Conservation (phyloP, 2,888 invertebrate genomes). For the Hypomecis punctinalis region DNA sequence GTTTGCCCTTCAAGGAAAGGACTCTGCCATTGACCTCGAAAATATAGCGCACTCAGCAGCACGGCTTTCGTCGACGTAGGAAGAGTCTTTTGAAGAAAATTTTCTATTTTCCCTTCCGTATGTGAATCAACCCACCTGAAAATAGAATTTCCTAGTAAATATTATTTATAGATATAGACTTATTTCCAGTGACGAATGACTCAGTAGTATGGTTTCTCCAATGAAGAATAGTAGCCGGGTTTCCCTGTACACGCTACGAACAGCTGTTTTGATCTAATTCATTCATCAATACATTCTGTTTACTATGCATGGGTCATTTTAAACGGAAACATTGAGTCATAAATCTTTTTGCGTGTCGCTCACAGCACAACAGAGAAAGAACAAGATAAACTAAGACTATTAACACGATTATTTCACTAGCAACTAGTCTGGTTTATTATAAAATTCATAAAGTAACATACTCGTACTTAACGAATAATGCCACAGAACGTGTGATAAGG, state of each 20-base stretch:
- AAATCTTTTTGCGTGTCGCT: too few species aligned
- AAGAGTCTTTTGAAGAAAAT: slow-evolving; percentile 83
- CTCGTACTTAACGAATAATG: too few species aligned
- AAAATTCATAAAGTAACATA: too few species aligned
- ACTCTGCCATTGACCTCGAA: slow-evolving; percentile 88
- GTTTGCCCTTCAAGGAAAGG: slow-evolving; percentile 86
- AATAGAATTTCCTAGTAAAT: slow-evolving; percentile 23
- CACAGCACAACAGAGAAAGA: too few species aligned
- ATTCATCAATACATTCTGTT: background rate
- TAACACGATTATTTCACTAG: too few species aligned
- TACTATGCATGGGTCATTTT: background rate
- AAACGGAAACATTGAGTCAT: too few species aligned
- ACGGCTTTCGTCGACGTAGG: slow-evolving; percentile 84
- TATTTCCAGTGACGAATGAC: background rate
- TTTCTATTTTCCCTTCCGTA: slow-evolving; percentile 86
- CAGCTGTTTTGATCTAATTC: background rate
- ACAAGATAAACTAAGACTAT: too few species aligned
- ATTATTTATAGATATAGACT: background rate
- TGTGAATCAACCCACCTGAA: slow-evolving; percentile 86
- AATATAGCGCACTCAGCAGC: slow-evolving; percentile 89
- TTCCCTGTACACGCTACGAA: background rate
- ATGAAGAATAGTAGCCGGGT: background rate
- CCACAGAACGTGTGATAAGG: too few species aligned
- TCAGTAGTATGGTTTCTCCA: background rate
- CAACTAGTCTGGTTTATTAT: too few species aligned